phyloP scores from a whole-genome alignment of 1,140 invertebrate genomes.

The Potamilus streckersoni region DNA sequence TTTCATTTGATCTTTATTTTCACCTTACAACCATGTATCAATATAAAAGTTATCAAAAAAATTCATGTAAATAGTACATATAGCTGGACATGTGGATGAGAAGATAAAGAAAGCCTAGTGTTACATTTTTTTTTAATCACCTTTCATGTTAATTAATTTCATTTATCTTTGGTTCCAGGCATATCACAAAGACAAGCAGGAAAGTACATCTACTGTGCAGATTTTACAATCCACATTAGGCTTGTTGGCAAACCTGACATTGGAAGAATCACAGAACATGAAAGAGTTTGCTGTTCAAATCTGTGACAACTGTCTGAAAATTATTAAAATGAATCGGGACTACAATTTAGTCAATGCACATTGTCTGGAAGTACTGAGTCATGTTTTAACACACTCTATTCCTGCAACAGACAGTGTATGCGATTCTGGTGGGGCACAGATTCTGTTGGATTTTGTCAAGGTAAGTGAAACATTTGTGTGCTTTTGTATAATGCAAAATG shows the following conservation, averaged over 20 bases:
- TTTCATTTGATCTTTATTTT: no score
- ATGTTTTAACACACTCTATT: conserved; percentile 19
- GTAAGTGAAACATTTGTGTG: conserved; percentile 1
- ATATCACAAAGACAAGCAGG: conserved; percentile 1
- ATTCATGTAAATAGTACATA: no score
- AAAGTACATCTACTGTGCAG: conserved; percentile 5
- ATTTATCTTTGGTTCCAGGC: conserved; percentile 11
- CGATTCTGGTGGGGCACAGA: conserved; percentile 14
- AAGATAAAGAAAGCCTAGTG: no score
- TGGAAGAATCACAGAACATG: conserved; percentile 6
- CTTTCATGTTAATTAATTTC: no score
- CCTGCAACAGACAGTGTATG: conserved; percentile 19
- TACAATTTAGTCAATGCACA: not conserved
- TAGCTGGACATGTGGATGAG: no score
- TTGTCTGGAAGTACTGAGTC: conserved; percentile 17
- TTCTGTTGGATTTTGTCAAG: conserved; percentile 17
- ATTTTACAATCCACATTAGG: conserved; percentile 16
- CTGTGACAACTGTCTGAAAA: conserved; percentile 15
- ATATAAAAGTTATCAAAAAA: no score
- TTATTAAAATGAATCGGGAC: conserved; percentile 1
- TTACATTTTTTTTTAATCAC: no score
- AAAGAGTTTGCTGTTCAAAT: conserved; percentile 9
- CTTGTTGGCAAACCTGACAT: conserved; percentile 19
- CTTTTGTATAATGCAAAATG: not conserved
- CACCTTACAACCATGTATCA: no score